Base-by-base conservation (phyloP, 2,888 invertebrate species). In the Spisula subtruncata region DNA sequence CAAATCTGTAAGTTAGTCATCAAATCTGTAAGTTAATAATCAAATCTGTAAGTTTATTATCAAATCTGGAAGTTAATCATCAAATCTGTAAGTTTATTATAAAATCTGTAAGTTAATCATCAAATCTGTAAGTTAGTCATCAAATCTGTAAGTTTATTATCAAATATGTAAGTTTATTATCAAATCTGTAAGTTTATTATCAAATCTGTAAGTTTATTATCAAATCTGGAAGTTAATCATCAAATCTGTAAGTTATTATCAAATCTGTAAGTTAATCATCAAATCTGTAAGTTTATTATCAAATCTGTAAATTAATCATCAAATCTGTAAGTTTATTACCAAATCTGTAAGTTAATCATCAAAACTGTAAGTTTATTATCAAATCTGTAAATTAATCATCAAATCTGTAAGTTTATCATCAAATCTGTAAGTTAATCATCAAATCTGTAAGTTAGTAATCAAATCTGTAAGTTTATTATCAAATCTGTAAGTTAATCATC, bases 281-380 rank as follows among this genome's bases (percentile, higher is more conserved):
- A 96, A 96, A 92, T 97, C 97, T 94, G 97, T 98, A 94, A 96
- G 96, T n/a, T n/a, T n/a, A n/a, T n/a, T n/a, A n/a, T n/a, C n/a
- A n/a, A n/a, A n/a, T n/a, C n/a, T n/a, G n/a, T n/a, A n/a, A n/a
- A n/a, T n/a, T n/a, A 91, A 96, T 96, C 0, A 95, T 97, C 35
- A 96, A 96, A 92, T 97, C 97, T 94, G 97, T 98, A 94, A 96
- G 96, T n/a, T n/a, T n/a, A n/a, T 96, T 0, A 95, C 97, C 35
- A 96, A 96, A 92, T 97, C 97, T 94, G 97, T 98, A 94, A 96
- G 96, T n/a, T n/a, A 91, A 96, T 96, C 0, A 95, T 97, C 35
- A 96, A 96, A 92, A 97, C 97, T 94, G 97, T 98, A 94, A 96
- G 96, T n/a, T n/a, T n/a, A n/a, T 96, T 0, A 95, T 97, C 35